These are phyloP conservation scores for Eupsittula cactorum DNA, from an alignment of 2,113 vertebrate genomes.

Conservation along the genomic window DNA sequence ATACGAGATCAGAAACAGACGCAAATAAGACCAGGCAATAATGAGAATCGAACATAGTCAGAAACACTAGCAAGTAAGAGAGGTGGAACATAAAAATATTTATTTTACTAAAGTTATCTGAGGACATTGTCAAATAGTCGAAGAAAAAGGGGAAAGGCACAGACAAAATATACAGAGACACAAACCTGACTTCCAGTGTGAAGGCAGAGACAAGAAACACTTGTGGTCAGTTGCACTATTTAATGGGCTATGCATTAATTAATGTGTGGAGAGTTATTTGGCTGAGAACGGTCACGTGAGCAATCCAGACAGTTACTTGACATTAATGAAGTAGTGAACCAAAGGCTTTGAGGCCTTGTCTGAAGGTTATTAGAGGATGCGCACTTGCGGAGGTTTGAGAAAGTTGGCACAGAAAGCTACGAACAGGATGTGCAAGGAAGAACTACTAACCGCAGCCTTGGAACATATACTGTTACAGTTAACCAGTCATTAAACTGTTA, in stretches of 20 bases:
- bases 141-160: background rate
- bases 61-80: background rate
- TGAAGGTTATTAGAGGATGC: no score
- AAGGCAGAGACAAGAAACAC: background rate
- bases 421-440: no score
- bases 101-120: background rate
- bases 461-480: no score
- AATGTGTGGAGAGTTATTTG: background rate
- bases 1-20: background rate
- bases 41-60: background rate
- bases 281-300: no score
- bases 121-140: background rate
- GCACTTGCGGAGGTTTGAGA: no score
- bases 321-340: no score
- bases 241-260: background rate
- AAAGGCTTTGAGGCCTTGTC: no score
- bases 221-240: background rate
- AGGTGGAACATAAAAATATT: background rate
- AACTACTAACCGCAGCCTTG: no score
- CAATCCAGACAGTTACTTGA: no score
- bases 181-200: background rate
- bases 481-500: no score
- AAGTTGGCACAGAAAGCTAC: no score
- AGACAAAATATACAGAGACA: background rate
- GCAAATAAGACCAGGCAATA: background rate